Evolutionary conservation across 1,140 invertebrate genomes (phyloP).

Genomic region (Anthonomus grandis): DNA sequence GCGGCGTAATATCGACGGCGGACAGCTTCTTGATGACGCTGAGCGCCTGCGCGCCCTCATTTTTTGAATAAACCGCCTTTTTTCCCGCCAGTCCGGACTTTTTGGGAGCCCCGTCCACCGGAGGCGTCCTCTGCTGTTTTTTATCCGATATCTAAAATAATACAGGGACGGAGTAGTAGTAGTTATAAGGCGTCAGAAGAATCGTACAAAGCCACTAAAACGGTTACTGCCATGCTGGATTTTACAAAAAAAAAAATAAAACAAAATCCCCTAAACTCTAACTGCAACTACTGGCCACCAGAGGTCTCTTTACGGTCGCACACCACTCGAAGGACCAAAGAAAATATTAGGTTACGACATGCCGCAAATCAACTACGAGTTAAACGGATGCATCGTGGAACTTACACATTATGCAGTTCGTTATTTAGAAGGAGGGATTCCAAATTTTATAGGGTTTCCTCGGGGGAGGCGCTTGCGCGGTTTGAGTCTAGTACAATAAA

Average conservation of each 20-base stretch:
- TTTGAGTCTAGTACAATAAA: slow-evolving; percentile 30
- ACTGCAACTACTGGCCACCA: neutral
- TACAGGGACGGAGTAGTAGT: neutral
- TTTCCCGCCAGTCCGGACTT: neutral
- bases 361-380: neutral
- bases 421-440: slow-evolving; percentile 36
- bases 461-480: slow-evolving; percentile 27
- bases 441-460: slow-evolving; percentile 39
- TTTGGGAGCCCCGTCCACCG: neutral
- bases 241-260: neutral
- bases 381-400: too few species aligned
- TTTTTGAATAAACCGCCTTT: too few species aligned
- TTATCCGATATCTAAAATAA: neutral
- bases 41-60: neutral
- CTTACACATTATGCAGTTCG: slow-evolving; percentile 7
- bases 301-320: neutral
- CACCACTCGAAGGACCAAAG: neutral
- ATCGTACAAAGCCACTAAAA: neutral
- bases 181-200: neutral
- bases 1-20: slow-evolving; percentile 10
- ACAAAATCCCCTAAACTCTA: neutral
- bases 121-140: neutral
- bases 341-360: slow-evolving; percentile 3
- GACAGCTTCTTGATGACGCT: slow-evolving; percentile 9
- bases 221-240: neutral